Percentiles rank a stretch among this genome's conserved stretches.
phyloP scores from a whole-genome alignment of 2,888 invertebrate genomes.

The Macaria liturata region DNA sequence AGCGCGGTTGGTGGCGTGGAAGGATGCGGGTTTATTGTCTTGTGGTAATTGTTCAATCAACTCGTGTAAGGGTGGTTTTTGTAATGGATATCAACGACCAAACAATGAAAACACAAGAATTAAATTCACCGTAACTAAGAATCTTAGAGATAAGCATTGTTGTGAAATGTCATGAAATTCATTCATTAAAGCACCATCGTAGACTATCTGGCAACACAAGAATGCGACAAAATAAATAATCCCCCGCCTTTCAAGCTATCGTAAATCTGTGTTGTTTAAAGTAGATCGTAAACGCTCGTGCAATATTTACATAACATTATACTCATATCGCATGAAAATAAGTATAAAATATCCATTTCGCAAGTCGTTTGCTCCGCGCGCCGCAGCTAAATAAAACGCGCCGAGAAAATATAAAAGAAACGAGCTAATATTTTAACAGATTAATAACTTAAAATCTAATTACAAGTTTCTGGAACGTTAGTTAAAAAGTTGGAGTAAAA shows the following conservation, averaged over 20 bases:
- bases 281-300: constrained; percentile 5
- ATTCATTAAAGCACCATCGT: too few species aligned
- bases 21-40: not conserved
- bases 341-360: constrained; percentile 28
- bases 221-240: not conserved
- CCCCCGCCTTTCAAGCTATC: not conserved
- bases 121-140: too few species aligned
- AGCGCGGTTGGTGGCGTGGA: constrained; percentile 1
- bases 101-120: too few species aligned
- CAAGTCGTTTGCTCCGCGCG: constrained; percentile 8
- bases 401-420: not conserved
- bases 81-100: too few species aligned
- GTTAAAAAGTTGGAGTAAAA: constrained; percentile 24
- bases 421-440: constrained; percentile 12
- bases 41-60: too few species aligned
- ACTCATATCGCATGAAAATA: constrained; percentile 23
- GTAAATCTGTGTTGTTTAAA: constrained; percentile 6
- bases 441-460: constrained; percentile 21
- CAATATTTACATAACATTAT: constrained; percentile 26
- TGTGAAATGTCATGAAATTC: too few species aligned
- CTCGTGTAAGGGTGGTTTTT: too few species aligned
- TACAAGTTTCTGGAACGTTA: constrained; percentile 12
- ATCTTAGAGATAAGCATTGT: too few species aligned
- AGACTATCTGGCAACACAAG: not conserved
- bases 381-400: constrained; percentile 7